Percentiles rank a stretch among this genome's conserved stretches.
These are phyloP conservation scores for Proteles cristata DNA, from an alignment of 2,113 vertebrate species.

Conservation along the genomic window DNA sequence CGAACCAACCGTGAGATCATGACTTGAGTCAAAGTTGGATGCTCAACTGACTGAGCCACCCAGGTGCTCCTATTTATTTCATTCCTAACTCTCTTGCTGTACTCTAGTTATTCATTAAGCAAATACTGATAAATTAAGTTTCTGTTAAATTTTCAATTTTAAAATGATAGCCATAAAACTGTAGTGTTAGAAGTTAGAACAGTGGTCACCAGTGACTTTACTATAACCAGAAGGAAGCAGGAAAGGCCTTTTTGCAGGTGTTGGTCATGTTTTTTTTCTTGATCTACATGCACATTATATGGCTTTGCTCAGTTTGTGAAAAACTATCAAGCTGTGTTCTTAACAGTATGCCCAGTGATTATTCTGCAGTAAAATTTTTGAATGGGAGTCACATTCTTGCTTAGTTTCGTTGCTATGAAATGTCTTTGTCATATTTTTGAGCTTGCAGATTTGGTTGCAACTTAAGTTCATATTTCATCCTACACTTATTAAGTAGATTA, in stretches of 20 bases:
- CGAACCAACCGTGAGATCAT: too few species aligned
- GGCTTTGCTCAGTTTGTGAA: neutral
- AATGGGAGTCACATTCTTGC: neutral
- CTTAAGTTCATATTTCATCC: neutral
- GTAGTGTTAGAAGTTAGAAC: neutral
- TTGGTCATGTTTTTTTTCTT: neutral
- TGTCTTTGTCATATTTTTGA: neutral
- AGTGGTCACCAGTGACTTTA: neutral
- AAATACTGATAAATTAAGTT: neutral
- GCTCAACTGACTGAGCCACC: too few species aligned
- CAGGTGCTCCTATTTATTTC: neutral
- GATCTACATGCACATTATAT: neutral
- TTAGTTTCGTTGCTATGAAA: neutral
- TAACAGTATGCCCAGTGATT: neutral
- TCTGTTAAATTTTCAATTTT: neutral
- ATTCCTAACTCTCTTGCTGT: neutral
- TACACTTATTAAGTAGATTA: neutral
- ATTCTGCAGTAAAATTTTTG: neutral
- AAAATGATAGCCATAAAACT: neutral
- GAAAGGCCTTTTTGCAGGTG: neutral
- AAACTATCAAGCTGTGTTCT: neutral
- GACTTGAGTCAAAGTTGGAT: too few species aligned
- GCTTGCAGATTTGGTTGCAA: constrained; percentile 15
- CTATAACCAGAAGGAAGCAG: neutral
- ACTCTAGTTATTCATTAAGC: neutral